These are phyloP conservation scores for Halcyon chelicuti DNA, from an alignment of 2,797 vertebrate species.

Conservation along the genomic window DNA sequence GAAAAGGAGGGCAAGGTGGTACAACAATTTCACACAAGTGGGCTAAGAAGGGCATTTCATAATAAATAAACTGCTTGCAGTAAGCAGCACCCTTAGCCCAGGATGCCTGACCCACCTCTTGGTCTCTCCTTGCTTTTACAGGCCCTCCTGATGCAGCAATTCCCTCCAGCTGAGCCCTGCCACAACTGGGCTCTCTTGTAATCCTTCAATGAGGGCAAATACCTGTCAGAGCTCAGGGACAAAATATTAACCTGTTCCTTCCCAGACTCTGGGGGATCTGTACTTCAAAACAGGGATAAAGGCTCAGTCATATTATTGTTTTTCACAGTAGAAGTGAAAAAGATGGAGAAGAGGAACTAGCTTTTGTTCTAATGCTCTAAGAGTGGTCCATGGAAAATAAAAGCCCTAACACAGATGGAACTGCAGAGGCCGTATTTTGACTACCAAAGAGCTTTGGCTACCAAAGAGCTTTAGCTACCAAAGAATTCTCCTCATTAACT, in stretches of 20 bases:
- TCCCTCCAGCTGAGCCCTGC: neutral
- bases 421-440: neutral
- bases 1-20: neutral
- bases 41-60: slow-evolving; percentile 10
- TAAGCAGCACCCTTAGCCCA: neutral
- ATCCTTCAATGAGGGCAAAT: neutral
- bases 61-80: neutral
- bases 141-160: neutral
- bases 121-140: neutral
- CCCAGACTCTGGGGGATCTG: neutral
- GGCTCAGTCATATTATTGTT: neutral
- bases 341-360: neutral
- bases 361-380: neutral
- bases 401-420: neutral
- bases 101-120: neutral
- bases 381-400: neutral
- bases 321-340: neutral
- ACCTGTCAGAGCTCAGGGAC: neutral
- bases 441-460: neutral
- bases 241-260: neutral
- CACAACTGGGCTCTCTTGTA: neutral
- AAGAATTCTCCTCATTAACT: neutral
- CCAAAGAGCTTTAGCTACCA: neutral
- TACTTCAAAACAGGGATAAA: neutral
- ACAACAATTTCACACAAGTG: neutral